Base-by-base conservation (phyloP, 2,797 vertebrate species). In the Pipistrellus kuhlii region DNA sequence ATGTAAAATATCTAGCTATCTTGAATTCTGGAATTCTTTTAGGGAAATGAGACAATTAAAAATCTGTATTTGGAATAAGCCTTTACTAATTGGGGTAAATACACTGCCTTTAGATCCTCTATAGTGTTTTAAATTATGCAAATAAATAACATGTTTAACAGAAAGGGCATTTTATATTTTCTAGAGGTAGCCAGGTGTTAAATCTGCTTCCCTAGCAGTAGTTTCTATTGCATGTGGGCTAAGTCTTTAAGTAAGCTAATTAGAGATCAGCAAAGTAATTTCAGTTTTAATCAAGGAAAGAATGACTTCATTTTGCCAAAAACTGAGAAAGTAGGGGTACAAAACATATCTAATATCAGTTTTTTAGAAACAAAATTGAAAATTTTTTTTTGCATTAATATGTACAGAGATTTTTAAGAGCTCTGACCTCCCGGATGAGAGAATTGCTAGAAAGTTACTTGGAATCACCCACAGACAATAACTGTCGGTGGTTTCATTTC, bases 401-500 rank as follows among this genome's bases (percentile, higher is more conserved):
- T 66, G 53, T 71, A 55, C 77, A 94, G 72, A 73, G 57, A 77
- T 25, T 71, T 95, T 69, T 72, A 90, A 92, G 32, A 90, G 53
- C 59, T 41, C 75, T 21, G 94, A n/a, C 48, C 76, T 92, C 87
- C 69, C 5, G 66, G 53, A 95, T 80, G 90, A 86, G 17, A 90
- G 57, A 96, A 95, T 90, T 94, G 46, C 75, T 96, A 91, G 94
- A 96, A 96, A 96, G 84, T 95, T 55, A 85, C 30, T 92, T 96
- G 94, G 81, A 97, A 93, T 89, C 90, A 94, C 93, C 91, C 95
- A 96, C 93, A 95, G 86, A 97, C 94, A 97, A 96, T 91, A 96
- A 95, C 94, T 95, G 95, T 95, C 82, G 86, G 80, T 95, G 95
- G 87, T 97, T 95, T 97, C 84, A 96, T 91, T 97, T 92, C 92